Base-by-base conservation (phyloP, 2,888 invertebrate genomes). In the Dynastes tityus region DNA sequence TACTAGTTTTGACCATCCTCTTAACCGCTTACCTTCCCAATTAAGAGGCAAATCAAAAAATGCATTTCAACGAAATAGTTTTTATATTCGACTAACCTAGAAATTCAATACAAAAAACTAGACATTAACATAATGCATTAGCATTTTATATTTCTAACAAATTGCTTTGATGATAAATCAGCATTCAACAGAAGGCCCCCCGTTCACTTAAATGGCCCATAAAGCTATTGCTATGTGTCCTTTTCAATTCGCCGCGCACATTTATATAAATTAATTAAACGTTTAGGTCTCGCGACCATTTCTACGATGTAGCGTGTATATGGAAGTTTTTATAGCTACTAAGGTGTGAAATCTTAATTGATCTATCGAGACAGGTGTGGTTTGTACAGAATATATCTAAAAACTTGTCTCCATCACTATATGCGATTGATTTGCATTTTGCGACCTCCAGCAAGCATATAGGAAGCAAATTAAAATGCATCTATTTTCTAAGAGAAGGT, bases 261-360 rank as follows among this genome's bases (percentile, higher is more conserved):
- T 27, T 29, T 6, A 32, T 63, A 29, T 63, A 29, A 29, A 63
- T n/a, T 29, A 63, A 63, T 63, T 63, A 13, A 55, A 4, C 27
- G 9, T 63, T 63, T 32, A 13, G 27, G 5, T 32, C 27, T 63
- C 2, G 32, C 29, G 13, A 11, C 32, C n/a, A 2, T 32, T 63
- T 63, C 13, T 13, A 63, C 32, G 8, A 45, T 45, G 32, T 11
- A 63, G 5, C 55, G 55, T 32, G 11, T 29, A 45, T 11, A 45
- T 45, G 8, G 11, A 2, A 29, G 63, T 32, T 63, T 63, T 32
- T 63, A 63, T 32, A 32, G 1, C 11, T 5, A 13, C 1, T 5
- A 63, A 63, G 63, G 63, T 63, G 63, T 63, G 63, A 63, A 63
- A 63, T 27, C 22, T 63, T 29, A 29, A 63, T 63, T 63, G 63